Conservation (phyloP, 1,140 invertebrate genomes). For the Trypoxylus dichotomus region DNA sequence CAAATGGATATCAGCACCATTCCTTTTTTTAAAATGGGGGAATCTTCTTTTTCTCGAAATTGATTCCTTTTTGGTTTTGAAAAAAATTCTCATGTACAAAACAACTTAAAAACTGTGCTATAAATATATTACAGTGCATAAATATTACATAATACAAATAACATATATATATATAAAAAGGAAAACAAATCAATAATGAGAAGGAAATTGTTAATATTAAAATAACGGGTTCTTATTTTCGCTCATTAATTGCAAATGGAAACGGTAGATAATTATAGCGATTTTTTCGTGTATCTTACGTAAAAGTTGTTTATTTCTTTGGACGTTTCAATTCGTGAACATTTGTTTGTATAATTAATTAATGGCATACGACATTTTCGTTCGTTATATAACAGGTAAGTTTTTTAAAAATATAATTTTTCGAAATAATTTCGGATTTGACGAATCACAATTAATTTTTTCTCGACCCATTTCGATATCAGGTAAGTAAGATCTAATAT, state of each 20-base stretch:
- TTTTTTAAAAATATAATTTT: too few relatives aligned
- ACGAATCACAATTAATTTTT: conserved; percentile 22
- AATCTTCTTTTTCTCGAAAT: not conserved
- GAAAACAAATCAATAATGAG: not conserved
- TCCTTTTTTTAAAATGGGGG: not conserved
- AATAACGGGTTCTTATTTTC: not conserved
- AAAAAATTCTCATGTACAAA: conserved; percentile 8
- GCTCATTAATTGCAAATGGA: not conserved
- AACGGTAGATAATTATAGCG: too few relatives aligned
- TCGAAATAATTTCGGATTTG: not conserved
- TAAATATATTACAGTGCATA: conserved; percentile 29
- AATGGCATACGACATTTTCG: not conserved
- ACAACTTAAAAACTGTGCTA: conserved; percentile 24
- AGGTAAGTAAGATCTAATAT: too few relatives aligned
- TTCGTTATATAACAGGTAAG: too few relatives aligned
- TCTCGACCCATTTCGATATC: not conserved
- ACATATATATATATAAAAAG: conserved; percentile 11
- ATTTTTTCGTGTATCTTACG: not conserved
- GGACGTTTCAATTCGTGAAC: not conserved
- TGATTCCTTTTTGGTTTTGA: not conserved
- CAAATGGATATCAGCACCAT: conserved; percentile 14
- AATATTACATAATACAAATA: conserved; percentile 15
- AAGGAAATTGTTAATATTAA: not conserved
- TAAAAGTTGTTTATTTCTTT: not conserved
- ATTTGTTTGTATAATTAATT: not conserved